phyloP scores from a whole-genome alignment of 1,140 invertebrate genomes.

The Lamellibrachia luymesi region DNA sequence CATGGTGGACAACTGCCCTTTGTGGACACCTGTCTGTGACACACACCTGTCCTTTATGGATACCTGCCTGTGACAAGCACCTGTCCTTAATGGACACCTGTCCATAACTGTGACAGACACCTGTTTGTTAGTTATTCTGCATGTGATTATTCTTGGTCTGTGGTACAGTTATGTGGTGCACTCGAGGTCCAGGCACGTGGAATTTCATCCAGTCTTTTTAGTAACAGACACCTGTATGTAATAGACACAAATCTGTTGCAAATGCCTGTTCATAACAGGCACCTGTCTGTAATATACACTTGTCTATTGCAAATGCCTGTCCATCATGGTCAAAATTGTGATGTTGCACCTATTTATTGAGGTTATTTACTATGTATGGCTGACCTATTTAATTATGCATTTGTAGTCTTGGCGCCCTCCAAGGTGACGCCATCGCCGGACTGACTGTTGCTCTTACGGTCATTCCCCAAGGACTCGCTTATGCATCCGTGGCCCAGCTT shows the following conservation, averaged over 20 bases:
- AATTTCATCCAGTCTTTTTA: no score
- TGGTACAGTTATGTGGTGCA: no score
- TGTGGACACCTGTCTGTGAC: no score
- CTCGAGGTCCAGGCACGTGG: no score
- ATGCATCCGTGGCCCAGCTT: constrained; percentile 75
- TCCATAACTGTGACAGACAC: no score
- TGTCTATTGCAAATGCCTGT: background rate
- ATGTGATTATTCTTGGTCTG: no score
- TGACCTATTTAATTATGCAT: background rate
- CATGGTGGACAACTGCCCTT: no score
- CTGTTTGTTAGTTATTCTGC: no score
- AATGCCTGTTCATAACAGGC: background rate
- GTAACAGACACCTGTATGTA: background rate
- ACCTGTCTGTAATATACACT: background rate
- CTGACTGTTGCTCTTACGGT: constrained; percentile 82
- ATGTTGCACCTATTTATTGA: background rate
- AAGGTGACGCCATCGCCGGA: constrained; percentile 65
- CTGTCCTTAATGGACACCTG: no score
- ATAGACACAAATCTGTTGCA: background rate
- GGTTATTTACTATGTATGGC: background rate
- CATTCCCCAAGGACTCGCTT: constrained; percentile 83
- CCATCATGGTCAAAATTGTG: background rate
- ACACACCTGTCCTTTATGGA: no score
- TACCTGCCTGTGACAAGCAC: no score
- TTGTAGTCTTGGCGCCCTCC: constrained; percentile 16